Evolutionary conservation across 1,140 invertebrate species (phyloP), one percentile per base, ranked within the genome.

Genomic region (Philotrypesis tridentata): DNA sequence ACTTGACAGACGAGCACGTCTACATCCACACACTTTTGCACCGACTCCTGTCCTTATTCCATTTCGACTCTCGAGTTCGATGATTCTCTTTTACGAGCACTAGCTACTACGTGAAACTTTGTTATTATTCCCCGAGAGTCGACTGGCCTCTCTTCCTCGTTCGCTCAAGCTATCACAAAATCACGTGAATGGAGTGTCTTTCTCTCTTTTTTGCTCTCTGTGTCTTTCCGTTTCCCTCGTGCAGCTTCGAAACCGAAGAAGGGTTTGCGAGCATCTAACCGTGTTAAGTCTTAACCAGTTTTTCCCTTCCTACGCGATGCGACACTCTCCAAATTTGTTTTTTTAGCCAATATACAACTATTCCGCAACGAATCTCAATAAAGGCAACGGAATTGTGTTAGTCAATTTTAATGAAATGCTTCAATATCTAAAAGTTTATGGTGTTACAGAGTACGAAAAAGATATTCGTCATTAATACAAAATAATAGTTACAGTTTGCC

Each of bases 101-200:
- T 55, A 55, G 48, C 48, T 55, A 55, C 23, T 40, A 77, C 37
- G 63, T 25, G 23, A 77, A 77, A 77, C 63, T 77, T 77, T 77
- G 75, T 77, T 77, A 67, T 77, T 76, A 76, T 77, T 67, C 75
- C 33, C 61, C 63, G 2, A 43, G 40, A 23, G 12, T 55, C n/a
- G 17, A 9, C 60, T 65, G 12, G 31, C 43, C 33, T 77, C 61
- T 65, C 55, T 21, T 61, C 29, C 33, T 5, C 60, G 11, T n/a
- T 67, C 25, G 33, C 25, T 78, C 29, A 27, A 70, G 48, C 37
- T 55, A 70, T 55, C 43, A 43, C 29, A 55, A 78, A 78, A 78
- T 78, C 63, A 78, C 63, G 76, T 78, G 55, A 70, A 78, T 78
- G 76, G 63, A 78, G 63, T 78, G 25, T 29, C 65, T 55, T 40